Conservation (phyloP, 1,140 invertebrate genomes). For the Cyclargus thomasi region DNA sequence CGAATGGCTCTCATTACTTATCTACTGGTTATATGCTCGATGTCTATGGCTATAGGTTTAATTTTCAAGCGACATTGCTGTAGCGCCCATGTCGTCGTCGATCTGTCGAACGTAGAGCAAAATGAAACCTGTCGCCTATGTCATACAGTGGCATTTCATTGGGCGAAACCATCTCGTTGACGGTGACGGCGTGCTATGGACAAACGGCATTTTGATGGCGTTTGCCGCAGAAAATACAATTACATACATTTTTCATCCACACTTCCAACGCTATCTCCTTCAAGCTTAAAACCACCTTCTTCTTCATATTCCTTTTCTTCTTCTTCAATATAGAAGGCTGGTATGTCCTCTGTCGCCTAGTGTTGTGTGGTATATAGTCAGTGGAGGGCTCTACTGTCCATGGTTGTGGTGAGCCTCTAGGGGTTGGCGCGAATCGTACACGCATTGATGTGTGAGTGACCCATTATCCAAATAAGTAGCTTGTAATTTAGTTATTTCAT, state of each 20-base stretch:
- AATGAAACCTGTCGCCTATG: no score
- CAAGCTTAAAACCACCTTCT: constrained; percentile 23
- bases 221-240: not conserved
- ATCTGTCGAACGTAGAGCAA: not conserved
- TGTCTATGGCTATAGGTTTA: no score
- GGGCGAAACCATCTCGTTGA: no score
- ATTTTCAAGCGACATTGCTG: no score
- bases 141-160: no score
- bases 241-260: constrained; percentile 31
- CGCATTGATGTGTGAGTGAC: constrained; percentile 36
- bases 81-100: no score
- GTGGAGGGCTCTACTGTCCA: constrained; percentile 21
- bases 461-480: no score
- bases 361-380: constrained; percentile 23
- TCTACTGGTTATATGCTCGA: no score
- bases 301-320: constrained; percentile 17
- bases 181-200: no score
- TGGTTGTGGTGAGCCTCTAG: constrained; percentile 32
- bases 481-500: not conserved
- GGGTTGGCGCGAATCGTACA: constrained; percentile 55
- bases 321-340: constrained; percentile 37
- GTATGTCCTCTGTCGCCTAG: constrained; percentile 27
- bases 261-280: constrained; percentile 50
- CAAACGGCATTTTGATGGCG: not conserved
- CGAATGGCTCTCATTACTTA: no score